phyloP scores from a whole-genome alignment of 2,113 vertebrate species.

The Urocynchramus pylzowi region DNA sequence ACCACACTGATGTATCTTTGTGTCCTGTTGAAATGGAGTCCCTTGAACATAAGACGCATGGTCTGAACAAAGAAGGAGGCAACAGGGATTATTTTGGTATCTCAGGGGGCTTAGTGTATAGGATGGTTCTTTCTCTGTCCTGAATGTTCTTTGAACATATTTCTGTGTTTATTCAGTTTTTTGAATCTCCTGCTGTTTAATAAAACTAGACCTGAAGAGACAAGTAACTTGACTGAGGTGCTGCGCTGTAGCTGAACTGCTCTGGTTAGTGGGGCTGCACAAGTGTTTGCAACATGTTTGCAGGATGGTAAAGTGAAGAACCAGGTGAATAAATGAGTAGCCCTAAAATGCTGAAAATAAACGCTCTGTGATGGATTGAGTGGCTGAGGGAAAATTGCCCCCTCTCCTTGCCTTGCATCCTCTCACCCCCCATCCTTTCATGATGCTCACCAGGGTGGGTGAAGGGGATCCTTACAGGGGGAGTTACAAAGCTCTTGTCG shows the following conservation, averaged over 20 bases:
- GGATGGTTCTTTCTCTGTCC: neutral
- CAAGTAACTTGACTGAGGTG: neutral
- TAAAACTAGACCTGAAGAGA: neutral
- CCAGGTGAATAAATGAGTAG: neutral
- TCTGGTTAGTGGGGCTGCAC: neutral
- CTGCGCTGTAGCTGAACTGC: neutral
- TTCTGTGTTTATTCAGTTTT: neutral
- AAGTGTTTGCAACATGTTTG: neutral
- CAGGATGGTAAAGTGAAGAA: neutral
- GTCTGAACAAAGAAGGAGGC: neutral
- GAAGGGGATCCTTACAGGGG: neutral
- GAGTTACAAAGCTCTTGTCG: neutral
- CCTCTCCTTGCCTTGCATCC: neutral
- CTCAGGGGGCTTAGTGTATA: neutral
- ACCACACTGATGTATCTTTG: rapidly evolving
- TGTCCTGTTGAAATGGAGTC: neutral
- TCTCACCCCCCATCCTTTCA: neutral
- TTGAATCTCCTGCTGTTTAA: neutral
- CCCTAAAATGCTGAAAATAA: neutral
- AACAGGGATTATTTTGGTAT: neutral
- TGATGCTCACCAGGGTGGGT: neutral
- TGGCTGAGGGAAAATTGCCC: neutral
- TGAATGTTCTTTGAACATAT: neutral
- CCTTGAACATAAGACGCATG: rapidly evolving
- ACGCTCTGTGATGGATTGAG: neutral